A percentile compares a stretch with the other conserved stretches of the same genome.
Conservation (phyloP, 2,113 vertebrate species). For the Albula goreensis region DNA sequence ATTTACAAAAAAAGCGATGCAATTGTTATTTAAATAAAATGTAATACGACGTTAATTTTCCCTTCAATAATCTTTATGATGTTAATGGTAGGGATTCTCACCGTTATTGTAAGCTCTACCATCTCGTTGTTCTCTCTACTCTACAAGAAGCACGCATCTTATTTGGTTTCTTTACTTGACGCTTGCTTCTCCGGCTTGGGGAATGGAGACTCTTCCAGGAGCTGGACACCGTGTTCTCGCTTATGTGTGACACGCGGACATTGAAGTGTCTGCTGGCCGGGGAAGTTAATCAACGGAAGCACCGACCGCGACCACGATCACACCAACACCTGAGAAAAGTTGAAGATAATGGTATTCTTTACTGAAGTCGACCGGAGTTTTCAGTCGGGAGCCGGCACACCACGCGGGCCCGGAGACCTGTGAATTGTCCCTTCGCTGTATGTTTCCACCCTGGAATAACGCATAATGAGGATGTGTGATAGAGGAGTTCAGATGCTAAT, state of each 20-base stretch:
- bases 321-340: slow-evolving; percentile 40
- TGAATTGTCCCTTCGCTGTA: slow-evolving; percentile 9
- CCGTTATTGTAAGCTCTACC: neutral
- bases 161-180: slow-evolving; percentile 13
- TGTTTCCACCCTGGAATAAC: slow-evolving; percentile 53
- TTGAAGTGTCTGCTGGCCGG: slow-evolving; percentile 26
- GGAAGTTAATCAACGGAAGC: slow-evolving; percentile 58
- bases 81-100: neutral
- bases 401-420: slow-evolving; percentile 25
- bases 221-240: slow-evolving; percentile 30
- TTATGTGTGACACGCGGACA: slow-evolving; percentile 13
- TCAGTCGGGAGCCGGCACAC: slow-evolving; percentile 49
- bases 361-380: slow-evolving; percentile 44
- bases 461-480: slow-evolving; percentile 89
- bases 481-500: slow-evolving; percentile 90
- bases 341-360: slow-evolving; percentile 34
- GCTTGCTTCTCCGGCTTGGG: slow-evolving; percentile 19
- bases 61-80: neutral
- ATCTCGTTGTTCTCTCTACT: neutral
- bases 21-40: neutral
- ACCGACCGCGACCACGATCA: slow-evolving; percentile 52
- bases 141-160: neutral
- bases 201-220: slow-evolving; percentile 37
- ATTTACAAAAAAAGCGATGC: neutral
- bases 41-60: neutral